phyloP scores from a whole-genome alignment of 2,888 invertebrate genomes.

The Sarcophaga subvicina region DNA sequence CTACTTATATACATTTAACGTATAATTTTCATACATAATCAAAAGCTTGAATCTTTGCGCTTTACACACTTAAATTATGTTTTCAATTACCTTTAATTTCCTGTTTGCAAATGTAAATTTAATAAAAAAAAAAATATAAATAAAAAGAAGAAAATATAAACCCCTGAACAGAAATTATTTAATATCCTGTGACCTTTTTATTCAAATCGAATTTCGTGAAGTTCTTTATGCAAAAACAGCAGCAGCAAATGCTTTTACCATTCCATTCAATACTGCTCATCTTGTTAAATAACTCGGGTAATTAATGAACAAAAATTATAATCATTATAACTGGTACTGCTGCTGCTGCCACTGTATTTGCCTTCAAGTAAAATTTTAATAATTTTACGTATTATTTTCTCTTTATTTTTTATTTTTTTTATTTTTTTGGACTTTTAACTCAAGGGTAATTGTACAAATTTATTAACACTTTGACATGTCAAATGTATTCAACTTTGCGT shows the following conservation, averaged over 20 bases:
- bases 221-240: neutral
- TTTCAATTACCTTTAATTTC: neutral
- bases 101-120: neutral
- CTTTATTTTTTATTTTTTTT: neutral
- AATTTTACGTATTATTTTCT: neutral
- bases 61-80: too few relatives aligned
- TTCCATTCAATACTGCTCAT: neutral
- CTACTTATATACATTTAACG: too few relatives aligned
- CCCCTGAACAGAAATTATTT: neutral
- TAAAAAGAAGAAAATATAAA: neutral
- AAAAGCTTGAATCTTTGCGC: too few relatives aligned
- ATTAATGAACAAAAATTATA: constrained; percentile 5
- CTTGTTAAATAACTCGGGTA: neutral
- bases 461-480: constrained; percentile 47
- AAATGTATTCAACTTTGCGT: constrained; percentile 15
- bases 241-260: neutral
- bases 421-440: constrained; percentile 1
- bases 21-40: too few relatives aligned
- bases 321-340: neutral
- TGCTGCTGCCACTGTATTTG: neutral
- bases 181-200: neutral
- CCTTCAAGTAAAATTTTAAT: neutral
- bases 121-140: neutral
- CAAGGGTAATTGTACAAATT: constrained; percentile 30
- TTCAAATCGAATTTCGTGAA: neutral